Evolutionary conservation across 1,140 invertebrate species (phyloP), one percentile per base, ranked within the genome.

Genomic region (Wiebesia pumilae): DNA sequence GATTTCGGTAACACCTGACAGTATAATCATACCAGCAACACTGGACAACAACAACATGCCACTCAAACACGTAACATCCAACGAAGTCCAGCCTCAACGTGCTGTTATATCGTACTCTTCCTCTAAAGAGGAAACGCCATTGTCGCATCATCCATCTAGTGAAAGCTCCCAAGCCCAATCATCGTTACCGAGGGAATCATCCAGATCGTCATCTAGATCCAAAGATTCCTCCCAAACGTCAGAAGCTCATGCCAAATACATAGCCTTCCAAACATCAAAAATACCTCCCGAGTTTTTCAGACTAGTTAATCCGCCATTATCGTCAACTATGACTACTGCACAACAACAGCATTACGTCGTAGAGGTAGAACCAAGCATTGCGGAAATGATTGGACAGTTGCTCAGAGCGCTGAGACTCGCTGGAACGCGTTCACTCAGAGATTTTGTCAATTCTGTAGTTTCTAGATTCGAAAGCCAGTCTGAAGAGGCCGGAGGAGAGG

Each of bases 341-440:
- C 79, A 35, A 65, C 38, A 75, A 58, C 81, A 83, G 35, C 81
- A n/a, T 43, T 27, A 0, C 58, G 62, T 77, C 33, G 33, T 86
- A 86, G 35, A 87, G 77, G 81, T 87, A 24, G 92, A 94, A 77
- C 92, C 91, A 4, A 88, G 89, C 33, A 80, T 94, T 24, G n/a
- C 89, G 12, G 95, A 97, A 88, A 94, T 96, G 27, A 95, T 96
- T 16, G 93, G 94, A 0, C 96, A 97, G 89, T 94, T 97, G 81
- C 88, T 96, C 21, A 91, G 95, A 33, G 96, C 96, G 6, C 95
- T 96, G 85, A 94, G 95, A 54, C 91, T 94, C 38, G 95, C 95
- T 30, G 94, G 96, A 24, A 95, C 95, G n/a, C 95, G 94, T 87
- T 94, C 95, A 19, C 93, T 96, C 75, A 95, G 95, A 90, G 95